phyloP scores from a whole-genome alignment of 2,888 invertebrate species.

The Aspidiotus destructor region DNA sequence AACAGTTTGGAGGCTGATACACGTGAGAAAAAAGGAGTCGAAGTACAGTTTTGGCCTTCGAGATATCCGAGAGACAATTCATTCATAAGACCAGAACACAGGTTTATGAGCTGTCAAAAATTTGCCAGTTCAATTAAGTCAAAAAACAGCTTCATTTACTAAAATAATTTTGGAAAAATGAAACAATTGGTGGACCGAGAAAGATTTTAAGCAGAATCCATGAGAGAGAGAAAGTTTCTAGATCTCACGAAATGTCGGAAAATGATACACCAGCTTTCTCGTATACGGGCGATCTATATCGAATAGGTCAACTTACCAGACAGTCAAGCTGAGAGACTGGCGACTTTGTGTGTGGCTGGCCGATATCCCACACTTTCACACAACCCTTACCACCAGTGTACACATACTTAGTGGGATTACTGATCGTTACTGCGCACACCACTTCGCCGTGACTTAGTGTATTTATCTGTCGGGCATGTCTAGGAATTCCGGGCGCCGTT shows the following conservation, averaged over 20 bases:
- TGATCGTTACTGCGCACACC: slow-evolving; percentile 93
- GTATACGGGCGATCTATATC: neutral
- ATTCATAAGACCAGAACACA: too few species aligned
- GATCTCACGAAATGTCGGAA: neutral
- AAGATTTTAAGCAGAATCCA: too few species aligned
- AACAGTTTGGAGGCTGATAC: too few species aligned
- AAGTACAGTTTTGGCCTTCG: too few species aligned
- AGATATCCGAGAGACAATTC: too few species aligned
- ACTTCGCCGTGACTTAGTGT: slow-evolving; percentile 92
- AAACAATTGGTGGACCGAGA: too few species aligned
- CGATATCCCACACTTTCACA: slow-evolving; percentile 96
- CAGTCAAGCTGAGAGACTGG: slow-evolving; percentile 88
- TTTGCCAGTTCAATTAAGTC: too few species aligned
- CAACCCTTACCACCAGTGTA: slow-evolving; percentile 96
- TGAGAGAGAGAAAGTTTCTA: too few species aligned
- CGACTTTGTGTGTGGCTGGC: slow-evolving; percentile 72
- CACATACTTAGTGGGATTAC: slow-evolving; percentile 82
- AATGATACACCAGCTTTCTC: neutral
- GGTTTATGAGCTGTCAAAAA: too few species aligned
- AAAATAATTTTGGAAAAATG: too few species aligned
- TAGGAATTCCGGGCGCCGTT: slow-evolving; percentile 84
- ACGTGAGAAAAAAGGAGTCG: too few species aligned
- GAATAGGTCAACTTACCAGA: slow-evolving; percentile 53
- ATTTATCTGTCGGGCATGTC: slow-evolving; percentile 84
- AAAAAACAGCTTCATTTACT: too few species aligned